Percentiles rank a stretch among this genome's conserved stretches.
Evolutionary conservation across 2,888 invertebrate species (phyloP).

Genomic region (Leptogaster cylindrica): DNA sequence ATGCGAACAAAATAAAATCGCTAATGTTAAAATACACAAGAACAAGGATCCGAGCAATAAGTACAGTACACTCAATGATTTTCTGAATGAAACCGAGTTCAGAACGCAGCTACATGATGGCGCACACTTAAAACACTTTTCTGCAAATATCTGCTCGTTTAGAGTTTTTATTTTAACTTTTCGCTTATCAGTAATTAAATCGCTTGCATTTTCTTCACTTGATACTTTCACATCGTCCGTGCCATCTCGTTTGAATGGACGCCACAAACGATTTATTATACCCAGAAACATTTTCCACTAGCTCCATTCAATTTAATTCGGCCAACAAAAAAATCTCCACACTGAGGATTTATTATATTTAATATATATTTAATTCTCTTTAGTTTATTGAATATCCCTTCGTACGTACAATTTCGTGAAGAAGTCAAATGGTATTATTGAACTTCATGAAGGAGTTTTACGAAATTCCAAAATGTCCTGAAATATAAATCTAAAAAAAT

Average conservation of each 20-base stretch:
- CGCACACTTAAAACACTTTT: too few species aligned
- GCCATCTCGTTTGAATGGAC: conserved; percentile 10
- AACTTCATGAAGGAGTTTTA: too few species aligned
- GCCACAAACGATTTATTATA: conserved; percentile 34
- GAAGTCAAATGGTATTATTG: neutral
- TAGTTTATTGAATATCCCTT: neutral
- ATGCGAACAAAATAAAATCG: conserved; percentile 56
- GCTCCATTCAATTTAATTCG: conserved; percentile 34
- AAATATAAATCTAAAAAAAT: neutral
- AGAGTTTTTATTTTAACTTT: neutral
- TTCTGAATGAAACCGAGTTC: neutral
- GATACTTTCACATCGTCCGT: neutral
- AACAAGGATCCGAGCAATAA: conserved; percentile 55
- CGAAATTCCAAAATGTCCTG: too few species aligned
- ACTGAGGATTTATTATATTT: conserved; percentile 19
- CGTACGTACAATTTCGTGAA: neutral
- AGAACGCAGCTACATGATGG: neutral
- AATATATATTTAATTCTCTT: conserved; percentile 5
- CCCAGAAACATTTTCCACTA: conserved; percentile 24
- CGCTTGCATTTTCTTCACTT: conserved; percentile 9
- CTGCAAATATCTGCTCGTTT: too few species aligned
- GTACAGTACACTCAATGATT: conserved; percentile 52
- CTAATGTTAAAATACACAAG: conserved; percentile 54
- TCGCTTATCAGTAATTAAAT: neutral
- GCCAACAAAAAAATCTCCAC: conserved; percentile 24